These are phyloP conservation scores for Mesorhabditis spiculigera DNA, from an alignment of 2,888 invertebrate species.

Conservation along the genomic window DNA sequence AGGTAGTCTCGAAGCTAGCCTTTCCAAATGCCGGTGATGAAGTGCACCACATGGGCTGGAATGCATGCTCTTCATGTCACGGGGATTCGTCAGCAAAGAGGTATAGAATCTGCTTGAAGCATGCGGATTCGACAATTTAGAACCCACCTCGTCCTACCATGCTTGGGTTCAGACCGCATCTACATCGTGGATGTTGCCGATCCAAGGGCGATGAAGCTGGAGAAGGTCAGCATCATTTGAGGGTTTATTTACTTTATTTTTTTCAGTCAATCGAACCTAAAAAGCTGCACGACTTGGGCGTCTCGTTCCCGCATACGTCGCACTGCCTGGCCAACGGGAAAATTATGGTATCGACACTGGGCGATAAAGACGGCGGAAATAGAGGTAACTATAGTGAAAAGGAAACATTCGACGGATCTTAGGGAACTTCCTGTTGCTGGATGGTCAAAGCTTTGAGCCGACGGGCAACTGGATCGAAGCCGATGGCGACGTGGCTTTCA, in stretches of 20 bases:
- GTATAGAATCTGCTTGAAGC: slow-evolving; percentile 5
- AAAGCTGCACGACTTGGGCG: slow-evolving; percentile 73
- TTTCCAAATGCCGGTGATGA: slow-evolving; percentile 79
- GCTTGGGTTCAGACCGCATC: slow-evolving; percentile 76
- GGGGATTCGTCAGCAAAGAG: slow-evolving; percentile 24
- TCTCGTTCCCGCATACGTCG: slow-evolving; percentile 84
- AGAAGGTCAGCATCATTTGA: slow-evolving; percentile 12
- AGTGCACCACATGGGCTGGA: slow-evolving; percentile 94
- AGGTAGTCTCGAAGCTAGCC: slow-evolving; percentile 82
- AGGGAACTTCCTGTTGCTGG: slow-evolving; percentile 79
- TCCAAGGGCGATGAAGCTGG: slow-evolving; percentile 42
- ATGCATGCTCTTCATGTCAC: slow-evolving; percentile 88
- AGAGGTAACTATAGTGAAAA: slow-evolving; percentile 66
- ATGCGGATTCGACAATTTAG: slow-evolving; percentile 59
- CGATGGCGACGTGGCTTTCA: slow-evolving; percentile 72
- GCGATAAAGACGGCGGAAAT: slow-evolving; percentile 78
- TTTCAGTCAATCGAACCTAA: slow-evolving; percentile 75
- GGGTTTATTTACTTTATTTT: background rate
- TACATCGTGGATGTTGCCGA: slow-evolving; percentile 72
- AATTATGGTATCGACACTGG: slow-evolving; percentile 91
- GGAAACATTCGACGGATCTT: background rate
- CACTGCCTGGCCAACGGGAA: slow-evolving; percentile 89
- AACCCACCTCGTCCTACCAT: slow-evolving; percentile 78
- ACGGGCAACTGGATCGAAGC: slow-evolving; percentile 64
- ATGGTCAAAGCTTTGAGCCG: slow-evolving; percentile 75